Conservation (phyloP, 2,888 invertebrate species). For the Nomada ruficornis region DNA sequence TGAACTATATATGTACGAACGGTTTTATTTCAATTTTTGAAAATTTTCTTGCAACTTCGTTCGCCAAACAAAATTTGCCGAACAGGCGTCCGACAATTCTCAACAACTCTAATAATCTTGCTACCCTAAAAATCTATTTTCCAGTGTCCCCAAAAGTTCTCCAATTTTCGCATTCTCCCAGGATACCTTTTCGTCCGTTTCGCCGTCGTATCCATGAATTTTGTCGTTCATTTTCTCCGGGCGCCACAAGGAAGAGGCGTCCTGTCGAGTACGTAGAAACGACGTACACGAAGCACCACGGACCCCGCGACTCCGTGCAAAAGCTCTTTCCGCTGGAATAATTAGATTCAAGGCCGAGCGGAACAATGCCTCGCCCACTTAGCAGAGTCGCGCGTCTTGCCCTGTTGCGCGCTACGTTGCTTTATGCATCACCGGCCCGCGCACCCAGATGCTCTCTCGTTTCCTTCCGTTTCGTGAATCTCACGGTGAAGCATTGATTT, state of each 20-base stretch:
- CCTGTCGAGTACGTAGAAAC: constrained; percentile 32
- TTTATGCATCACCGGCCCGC: constrained; percentile 35
- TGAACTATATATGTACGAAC: no score
- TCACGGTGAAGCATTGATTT: constrained; percentile 14
- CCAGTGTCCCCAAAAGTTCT: background rate
- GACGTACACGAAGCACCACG: constrained; percentile 37
- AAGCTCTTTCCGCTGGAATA: constrained; percentile 75
- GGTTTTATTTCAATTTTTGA: no score
- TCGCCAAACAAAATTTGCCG: no score
- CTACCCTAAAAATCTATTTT: background rate
- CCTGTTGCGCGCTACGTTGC: constrained; percentile 48
- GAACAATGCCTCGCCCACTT: constrained; percentile 78
- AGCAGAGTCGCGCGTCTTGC: constrained; percentile 54
- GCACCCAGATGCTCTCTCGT: constrained; percentile 21
- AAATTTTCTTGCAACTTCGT: no score
- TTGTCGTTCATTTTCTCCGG: constrained; percentile 54
- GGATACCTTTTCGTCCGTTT: no score
- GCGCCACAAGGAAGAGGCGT: constrained; percentile 15
- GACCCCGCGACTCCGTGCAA: constrained; percentile 49
- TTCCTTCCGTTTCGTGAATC: constrained; percentile 1
- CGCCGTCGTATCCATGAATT: background rate
- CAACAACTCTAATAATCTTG: no score
- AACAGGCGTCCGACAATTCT: no score
- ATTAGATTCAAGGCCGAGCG: constrained; percentile 78
- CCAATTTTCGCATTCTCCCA: background rate